These are phyloP conservation scores for Myzus persicae DNA, from an alignment of 1,140 invertebrate species.

Conservation along the genomic window DNA sequence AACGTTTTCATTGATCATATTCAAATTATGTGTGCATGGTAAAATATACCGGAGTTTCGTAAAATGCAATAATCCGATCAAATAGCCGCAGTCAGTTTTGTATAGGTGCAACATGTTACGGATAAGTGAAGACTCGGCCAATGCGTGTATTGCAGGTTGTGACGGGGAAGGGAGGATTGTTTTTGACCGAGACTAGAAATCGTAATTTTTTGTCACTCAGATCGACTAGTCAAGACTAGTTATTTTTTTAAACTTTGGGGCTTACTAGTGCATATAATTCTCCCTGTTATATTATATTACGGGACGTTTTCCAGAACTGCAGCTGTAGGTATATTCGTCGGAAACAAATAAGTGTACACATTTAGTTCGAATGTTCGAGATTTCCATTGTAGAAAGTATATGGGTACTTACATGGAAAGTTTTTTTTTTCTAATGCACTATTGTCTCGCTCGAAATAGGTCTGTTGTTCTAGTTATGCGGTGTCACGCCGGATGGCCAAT, in stretches of 20 bases:
- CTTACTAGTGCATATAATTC: background rate
- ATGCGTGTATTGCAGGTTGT: background rate
- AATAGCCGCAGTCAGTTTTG: background rate
- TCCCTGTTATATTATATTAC: background rate
- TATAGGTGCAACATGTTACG: background rate
- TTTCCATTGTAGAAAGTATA: background rate
- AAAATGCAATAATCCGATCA: background rate
- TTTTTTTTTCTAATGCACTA: background rate
- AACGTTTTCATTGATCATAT: background rate
- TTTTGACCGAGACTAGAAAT: background rate
- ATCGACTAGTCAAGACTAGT: background rate
- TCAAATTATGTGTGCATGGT: background rate
- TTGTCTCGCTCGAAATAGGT: background rate
- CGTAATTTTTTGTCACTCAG: background rate
- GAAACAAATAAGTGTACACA: too few relatives aligned
- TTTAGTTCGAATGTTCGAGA: background rate
- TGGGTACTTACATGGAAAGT: too few relatives aligned
- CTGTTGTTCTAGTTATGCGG: background rate
- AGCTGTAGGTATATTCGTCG: background rate
- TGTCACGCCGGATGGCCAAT: background rate
- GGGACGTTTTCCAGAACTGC: background rate
- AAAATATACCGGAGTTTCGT: background rate
- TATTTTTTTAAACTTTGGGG: too few relatives aligned
- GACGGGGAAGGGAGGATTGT: background rate
- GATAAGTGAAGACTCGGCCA: background rate